These are phyloP conservation scores for Chionis minor DNA, from an alignment of 2,113 vertebrate genomes.

Conservation along the genomic window DNA sequence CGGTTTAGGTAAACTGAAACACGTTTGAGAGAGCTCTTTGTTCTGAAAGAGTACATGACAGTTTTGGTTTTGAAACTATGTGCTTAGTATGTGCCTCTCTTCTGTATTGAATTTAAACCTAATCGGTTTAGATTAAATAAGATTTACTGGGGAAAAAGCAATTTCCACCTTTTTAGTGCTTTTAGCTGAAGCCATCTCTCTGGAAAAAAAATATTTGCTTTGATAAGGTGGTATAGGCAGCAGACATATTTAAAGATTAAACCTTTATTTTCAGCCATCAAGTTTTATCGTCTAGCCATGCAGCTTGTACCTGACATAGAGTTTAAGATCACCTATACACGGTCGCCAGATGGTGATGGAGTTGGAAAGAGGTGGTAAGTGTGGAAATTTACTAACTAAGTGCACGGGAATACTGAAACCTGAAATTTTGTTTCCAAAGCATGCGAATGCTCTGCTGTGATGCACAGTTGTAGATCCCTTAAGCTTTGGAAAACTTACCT, in stretches of 20 bases:
- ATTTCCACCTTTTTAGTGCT: background rate
- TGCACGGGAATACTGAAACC: background rate
- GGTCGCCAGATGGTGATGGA: constrained; percentile 86
- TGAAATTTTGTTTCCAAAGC: background rate
- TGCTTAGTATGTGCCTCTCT: background rate
- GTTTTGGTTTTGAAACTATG: background rate
- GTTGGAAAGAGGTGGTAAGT: constrained; percentile 88
- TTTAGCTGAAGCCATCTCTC: background rate
- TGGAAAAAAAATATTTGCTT: background rate
- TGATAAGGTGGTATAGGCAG: background rate
- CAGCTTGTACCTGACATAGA: constrained; percentile 98
- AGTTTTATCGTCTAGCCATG: constrained; percentile 98
- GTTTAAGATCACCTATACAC: constrained; percentile 94
- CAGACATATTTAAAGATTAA: constrained; percentile 17
- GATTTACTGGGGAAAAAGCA: background rate
- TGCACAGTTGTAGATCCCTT: background rate
- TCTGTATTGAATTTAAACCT: background rate
- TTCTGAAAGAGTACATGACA: background rate
- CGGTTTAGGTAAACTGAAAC: background rate
- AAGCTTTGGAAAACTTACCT: background rate
- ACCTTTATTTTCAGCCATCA: constrained; percentile 88
- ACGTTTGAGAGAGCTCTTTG: background rate
- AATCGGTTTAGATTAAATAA: background rate
- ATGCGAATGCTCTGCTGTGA: background rate
- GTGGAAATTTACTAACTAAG: background rate